Percentiles rank a stretch among this genome's conserved stretches.
Evolutionary conservation across 2,797 vertebrate species (phyloP).

Genomic region (Lepilemur ruficaudatus): DNA sequence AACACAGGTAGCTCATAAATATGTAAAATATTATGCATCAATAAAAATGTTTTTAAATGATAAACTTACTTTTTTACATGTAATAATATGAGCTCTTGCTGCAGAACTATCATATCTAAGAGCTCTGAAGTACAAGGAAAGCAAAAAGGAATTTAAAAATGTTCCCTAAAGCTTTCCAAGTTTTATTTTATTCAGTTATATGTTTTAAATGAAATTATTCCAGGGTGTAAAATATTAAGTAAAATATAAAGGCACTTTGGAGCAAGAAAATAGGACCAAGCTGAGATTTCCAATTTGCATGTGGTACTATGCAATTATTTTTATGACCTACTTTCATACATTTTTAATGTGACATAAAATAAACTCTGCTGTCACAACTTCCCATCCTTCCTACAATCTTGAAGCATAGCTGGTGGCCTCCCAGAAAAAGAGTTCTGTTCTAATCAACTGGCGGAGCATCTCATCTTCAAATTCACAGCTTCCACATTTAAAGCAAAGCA

Average conservation of each 20-base stretch:
- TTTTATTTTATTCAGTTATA: conserved; percentile 47
- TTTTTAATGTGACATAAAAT: conserved; percentile 57
- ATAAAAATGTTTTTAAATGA: conserved; percentile 39
- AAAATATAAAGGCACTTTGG: conserved; percentile 38
- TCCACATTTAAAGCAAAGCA: not conserved
- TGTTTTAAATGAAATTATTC: conserved; percentile 51
- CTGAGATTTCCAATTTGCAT: conserved; percentile 45
- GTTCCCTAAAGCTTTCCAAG: not conserved
- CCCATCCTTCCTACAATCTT: not conserved
- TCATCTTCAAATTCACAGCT: not conserved
- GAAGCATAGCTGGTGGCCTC: not conserved
- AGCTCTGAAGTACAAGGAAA: conserved; percentile 47
- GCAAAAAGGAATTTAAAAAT: conserved; percentile 46
- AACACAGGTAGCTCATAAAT: not conserved
- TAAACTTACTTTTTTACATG: conserved; percentile 64
- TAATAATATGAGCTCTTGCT: conserved; percentile 58
- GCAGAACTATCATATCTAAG: conserved; percentile 35
- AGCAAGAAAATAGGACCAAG: conserved; percentile 26
- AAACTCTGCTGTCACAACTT: conserved; percentile 44
- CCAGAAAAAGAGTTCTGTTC: not conserved
- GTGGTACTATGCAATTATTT: conserved; percentile 48
- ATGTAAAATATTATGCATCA: not conserved
- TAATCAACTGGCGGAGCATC: not conserved
- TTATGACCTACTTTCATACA: conserved; percentile 61
- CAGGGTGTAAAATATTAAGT: conserved; percentile 38